These are phyloP conservation scores for Setipinna tenuifilis DNA, from an alignment of 2,797 vertebrate species.

Conservation along the genomic window DNA sequence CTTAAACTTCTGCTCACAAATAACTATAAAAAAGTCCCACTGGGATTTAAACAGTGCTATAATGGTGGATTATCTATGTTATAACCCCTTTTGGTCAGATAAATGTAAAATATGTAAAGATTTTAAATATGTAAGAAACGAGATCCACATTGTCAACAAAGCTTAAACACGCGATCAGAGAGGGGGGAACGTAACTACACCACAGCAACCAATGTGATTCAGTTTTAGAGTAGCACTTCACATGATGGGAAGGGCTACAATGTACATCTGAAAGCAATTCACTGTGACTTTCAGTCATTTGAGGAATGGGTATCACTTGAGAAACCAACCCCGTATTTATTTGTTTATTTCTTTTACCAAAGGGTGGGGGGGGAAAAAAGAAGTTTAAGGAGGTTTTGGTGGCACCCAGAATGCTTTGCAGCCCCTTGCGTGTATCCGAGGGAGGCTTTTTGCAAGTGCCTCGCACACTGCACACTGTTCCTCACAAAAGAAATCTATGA, in stretches of 20 bases:
- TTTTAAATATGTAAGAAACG: not conserved
- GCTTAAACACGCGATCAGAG: not conserved
- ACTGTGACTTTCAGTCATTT: not conserved
- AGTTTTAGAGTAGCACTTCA: not conserved
- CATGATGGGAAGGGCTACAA: not conserved
- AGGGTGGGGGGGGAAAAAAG: slow-evolving; percentile 41
- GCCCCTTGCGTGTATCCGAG: slow-evolving; percentile 65
- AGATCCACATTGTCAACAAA: not conserved
- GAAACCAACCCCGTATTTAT: not conserved
- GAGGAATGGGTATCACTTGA: slow-evolving; percentile 19
- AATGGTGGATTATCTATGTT: slow-evolving; percentile 65
- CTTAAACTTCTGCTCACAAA: slow-evolving; percentile 54
- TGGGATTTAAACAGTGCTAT: slow-evolving; percentile 63
- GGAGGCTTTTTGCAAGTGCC: slow-evolving; percentile 71
- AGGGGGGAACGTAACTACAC: not conserved
- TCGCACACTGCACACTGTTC: slow-evolving; percentile 64
- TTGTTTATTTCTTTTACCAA: slow-evolving; percentile 18
- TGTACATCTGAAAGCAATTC: slow-evolving; percentile 20
- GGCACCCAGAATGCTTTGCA: slow-evolving; percentile 62
- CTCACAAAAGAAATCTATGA: slow-evolving; percentile 81
- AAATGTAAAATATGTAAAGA: not conserved
- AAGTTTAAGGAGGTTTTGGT: slow-evolving; percentile 64
- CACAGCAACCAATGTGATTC: not conserved
- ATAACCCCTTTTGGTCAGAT: slow-evolving; percentile 38
- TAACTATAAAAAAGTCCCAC: slow-evolving; percentile 50